phyloP scores from a whole-genome alignment of 2,888 invertebrate genomes.

The Xestobium rufovillosum region DNA sequence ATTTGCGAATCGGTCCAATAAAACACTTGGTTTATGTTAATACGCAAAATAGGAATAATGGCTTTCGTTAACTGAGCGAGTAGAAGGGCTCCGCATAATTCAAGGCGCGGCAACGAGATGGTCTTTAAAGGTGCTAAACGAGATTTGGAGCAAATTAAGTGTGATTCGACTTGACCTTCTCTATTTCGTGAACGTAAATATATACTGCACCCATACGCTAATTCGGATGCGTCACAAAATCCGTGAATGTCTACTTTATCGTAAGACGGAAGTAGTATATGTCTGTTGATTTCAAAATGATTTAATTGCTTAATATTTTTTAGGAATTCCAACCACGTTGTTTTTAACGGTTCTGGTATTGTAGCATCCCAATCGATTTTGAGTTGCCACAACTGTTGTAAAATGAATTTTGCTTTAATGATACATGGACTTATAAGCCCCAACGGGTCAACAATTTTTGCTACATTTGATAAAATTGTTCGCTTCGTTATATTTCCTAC shows the following conservation, averaged over 20 bases:
- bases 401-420: slow-evolving; percentile 19
- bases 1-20: slow-evolving; percentile 23
- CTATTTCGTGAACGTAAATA: slow-evolving; percentile 14
- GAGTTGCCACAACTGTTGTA: slow-evolving; percentile 21
- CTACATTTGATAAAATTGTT: slow-evolving; percentile 16
- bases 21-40: slow-evolving; percentile 9
- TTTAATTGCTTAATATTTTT: slow-evolving; percentile 10
- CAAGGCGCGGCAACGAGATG: slow-evolving; percentile 21
- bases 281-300: slow-evolving; percentile 14
- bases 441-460: slow-evolving; percentile 21
- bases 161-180: slow-evolving; percentile 1
- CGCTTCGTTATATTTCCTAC: slow-evolving; percentile 18
- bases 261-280: slow-evolving; percentile 8
- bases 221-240: slow-evolving; percentile 19
- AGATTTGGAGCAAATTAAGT: slow-evolving; percentile 15
- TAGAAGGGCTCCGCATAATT: slow-evolving; percentile 22
- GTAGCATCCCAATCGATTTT: slow-evolving; percentile 18
- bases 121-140: slow-evolving; percentile 23
- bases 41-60: slow-evolving; percentile 8
- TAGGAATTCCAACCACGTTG: slow-evolving; percentile 9
- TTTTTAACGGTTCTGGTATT: slow-evolving; percentile 11
- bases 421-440: slow-evolving; percentile 19
- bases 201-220: slow-evolving; percentile 16
- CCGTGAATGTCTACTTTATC: slow-evolving; percentile 16
- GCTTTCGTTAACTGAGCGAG: slow-evolving; percentile 17